These are phyloP conservation scores for Rotaria magnacalcarata DNA, from an alignment of 2,888 invertebrate genomes.

Conservation along the genomic window DNA sequence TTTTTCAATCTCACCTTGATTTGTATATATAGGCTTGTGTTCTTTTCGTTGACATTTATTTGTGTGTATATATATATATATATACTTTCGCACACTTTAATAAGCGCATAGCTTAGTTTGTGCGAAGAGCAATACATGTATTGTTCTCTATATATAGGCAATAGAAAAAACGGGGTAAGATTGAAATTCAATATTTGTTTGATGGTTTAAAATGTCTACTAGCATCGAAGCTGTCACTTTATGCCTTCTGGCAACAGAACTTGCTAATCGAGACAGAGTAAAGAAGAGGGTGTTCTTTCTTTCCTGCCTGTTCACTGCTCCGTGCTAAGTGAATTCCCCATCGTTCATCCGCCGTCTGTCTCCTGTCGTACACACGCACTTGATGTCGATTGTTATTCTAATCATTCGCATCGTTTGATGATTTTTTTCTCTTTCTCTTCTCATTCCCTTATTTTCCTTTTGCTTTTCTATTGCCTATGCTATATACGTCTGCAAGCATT, in stretches of 20 bases:
- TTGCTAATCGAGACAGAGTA: not conserved
- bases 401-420: constrained; percentile 29
- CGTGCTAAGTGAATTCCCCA: constrained; percentile 22
- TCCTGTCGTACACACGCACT: constrained; percentile 25
- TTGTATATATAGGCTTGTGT: not conserved
- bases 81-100: not conserved
- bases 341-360: constrained; percentile 29
- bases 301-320: not conserved
- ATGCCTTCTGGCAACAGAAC: constrained; percentile 24
- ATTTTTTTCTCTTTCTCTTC: not conserved
- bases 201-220: constrained; percentile 16
- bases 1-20: constrained; percentile 30
- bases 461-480: constrained; percentile 16
- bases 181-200: constrained; percentile 26
- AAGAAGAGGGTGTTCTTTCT: constrained; percentile 29
- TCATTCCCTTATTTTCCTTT: not conserved
- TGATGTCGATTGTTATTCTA: constrained; percentile 31
- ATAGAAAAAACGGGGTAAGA: not conserved
- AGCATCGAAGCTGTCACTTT: constrained; percentile 7
- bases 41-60: not conserved
- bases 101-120: not conserved
- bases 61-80: not conserved
- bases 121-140: not conserved
- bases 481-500: not conserved
- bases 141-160: not conserved